Evolutionary conservation across 2,797 vertebrate genomes (phyloP).

Genomic region (Anabas testudineus): DNA sequence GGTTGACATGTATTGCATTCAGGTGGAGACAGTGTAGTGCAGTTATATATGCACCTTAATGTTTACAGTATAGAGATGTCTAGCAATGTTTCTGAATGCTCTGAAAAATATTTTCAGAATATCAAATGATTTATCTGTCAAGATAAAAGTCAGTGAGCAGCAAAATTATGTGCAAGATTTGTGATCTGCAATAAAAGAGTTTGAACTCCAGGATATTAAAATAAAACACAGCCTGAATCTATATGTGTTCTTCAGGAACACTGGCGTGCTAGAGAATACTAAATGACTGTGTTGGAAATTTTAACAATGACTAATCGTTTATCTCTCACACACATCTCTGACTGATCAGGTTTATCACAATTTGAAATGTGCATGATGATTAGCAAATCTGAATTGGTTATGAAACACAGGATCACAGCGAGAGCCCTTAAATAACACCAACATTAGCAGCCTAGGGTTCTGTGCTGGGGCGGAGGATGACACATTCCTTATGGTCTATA

Average conservation of each 20-base stretch:
- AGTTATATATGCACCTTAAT: background rate
- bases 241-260: constrained; percentile 7
- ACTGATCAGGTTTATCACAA: constrained; percentile 46
- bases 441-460: constrained; percentile 38
- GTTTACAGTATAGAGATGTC: background rate
- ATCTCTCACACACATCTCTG: constrained; percentile 28
- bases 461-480: constrained; percentile 26
- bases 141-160: constrained; percentile 9
- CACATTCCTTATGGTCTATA: constrained; percentile 44
- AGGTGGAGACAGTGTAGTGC: constrained; percentile 5
- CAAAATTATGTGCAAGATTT: constrained; percentile 19
- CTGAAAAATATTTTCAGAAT: constrained; percentile 5
- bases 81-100: constrained; percentile 9
- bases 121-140: constrained; percentile 6
- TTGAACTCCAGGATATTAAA: constrained; percentile 24
- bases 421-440: constrained; percentile 56
- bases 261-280: constrained; percentile 5
- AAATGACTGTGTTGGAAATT: constrained; percentile 35
- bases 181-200: constrained; percentile 18
- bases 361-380: constrained; percentile 48
- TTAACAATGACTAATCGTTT: constrained; percentile 38
- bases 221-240: constrained; percentile 12
- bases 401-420: constrained; percentile 41
- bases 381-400: constrained; percentile 29
- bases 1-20: background rate